Evolutionary conservation across 2,113 vertebrate species (phyloP).

Genomic region (Chaenocephalus aceratus): DNA sequence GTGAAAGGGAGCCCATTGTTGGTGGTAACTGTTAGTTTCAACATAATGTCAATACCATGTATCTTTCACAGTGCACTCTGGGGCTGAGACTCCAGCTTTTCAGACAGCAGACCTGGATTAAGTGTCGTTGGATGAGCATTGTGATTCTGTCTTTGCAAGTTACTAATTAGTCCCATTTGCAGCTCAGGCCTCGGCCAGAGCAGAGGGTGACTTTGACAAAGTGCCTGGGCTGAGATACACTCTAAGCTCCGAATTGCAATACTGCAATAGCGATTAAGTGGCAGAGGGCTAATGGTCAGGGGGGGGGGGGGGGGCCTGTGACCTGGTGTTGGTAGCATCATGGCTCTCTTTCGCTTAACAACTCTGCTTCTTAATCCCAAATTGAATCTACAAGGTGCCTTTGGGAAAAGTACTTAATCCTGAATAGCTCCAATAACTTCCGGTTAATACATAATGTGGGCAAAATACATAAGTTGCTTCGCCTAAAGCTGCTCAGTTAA

Average conservation of each 20-base stretch:
- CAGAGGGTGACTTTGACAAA: conserved; percentile 79
- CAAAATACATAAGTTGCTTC: conserved; percentile 57
- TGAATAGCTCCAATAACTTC: conserved; percentile 68
- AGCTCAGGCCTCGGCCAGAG: conserved; percentile 59
- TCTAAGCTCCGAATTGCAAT: conserved; percentile 70
- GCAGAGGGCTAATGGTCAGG: conserved; percentile 68
- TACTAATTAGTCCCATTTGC: conserved; percentile 82
- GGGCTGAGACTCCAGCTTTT: conserved; percentile 23
- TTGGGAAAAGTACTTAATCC: conserved; percentile 80
- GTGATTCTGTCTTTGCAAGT: conserved; percentile 65
- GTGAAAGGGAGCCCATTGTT: conserved; percentile 4
- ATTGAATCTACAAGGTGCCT: conserved; percentile 83
- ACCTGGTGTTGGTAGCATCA: conserved; percentile 68
- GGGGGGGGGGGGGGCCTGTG: conserved; percentile 15
- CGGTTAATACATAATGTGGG: conserved; percentile 54
- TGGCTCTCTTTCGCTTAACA: conserved; percentile 64
- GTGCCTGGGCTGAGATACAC: conserved; percentile 67
- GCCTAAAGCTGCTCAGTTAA: conserved; percentile 51
- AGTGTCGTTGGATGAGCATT: conserved; percentile 55
- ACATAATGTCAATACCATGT: conserved; percentile 54
- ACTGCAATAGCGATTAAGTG: conserved; percentile 70
- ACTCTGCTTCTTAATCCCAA: conserved; percentile 79
- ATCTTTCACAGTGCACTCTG: conserved; percentile 21
- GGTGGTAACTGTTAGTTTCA: conserved; percentile 38
- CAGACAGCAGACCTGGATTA: conserved; percentile 50